phyloP scores from a whole-genome alignment of 2,797 vertebrate species.

The Hyperoplus immaculatus region DNA sequence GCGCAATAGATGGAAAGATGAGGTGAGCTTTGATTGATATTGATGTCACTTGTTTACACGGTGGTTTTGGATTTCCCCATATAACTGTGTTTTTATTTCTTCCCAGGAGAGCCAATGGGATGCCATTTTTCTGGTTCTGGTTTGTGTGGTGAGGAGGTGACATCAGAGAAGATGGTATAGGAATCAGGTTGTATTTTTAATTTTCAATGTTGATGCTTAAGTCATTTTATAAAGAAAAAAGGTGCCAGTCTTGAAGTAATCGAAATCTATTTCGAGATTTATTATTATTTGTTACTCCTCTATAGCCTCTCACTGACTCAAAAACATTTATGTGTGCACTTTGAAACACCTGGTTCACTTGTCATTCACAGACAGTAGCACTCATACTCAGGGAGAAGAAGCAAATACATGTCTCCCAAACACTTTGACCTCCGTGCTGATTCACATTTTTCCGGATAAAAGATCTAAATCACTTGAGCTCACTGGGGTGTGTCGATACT shows the following conservation, averaged over 20 bases:
- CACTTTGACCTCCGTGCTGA: background rate
- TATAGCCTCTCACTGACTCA: background rate
- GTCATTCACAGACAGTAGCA: background rate
- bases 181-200: background rate
- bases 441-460: background rate
- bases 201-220: background rate
- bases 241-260: background rate
- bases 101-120: background rate
- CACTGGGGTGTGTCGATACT: background rate
- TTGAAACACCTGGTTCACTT: background rate
- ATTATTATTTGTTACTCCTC: slow-evolving; percentile 8
- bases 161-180: background rate
- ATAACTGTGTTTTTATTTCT: background rate
- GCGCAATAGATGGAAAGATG: background rate
- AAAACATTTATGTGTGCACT: background rate
- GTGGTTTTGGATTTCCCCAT: too few relatives aligned
- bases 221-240: background rate
- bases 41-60: background rate
- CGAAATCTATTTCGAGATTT: slow-evolving; percentile 5
- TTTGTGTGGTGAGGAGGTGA: background rate
- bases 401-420: background rate
- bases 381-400: background rate
- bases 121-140: background rate
- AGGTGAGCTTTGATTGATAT: too few relatives aligned
- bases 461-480: background rate